Conservation (phyloP, 2,797 vertebrate species). For the Takifugu ocellatus region DNA sequence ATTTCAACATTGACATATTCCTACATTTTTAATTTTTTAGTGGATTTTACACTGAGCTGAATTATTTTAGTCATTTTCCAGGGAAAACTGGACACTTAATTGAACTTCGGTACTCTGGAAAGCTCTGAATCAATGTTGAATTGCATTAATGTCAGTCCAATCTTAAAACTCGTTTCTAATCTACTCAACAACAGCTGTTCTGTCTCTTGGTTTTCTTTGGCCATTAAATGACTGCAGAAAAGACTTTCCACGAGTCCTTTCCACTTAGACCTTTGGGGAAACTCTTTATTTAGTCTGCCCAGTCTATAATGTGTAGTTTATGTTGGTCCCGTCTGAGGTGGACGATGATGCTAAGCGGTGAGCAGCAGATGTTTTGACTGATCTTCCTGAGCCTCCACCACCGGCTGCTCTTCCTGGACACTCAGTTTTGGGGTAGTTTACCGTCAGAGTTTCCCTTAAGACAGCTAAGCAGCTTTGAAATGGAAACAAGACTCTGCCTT, state of each 20-base stretch:
- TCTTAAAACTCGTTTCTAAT: slow-evolving; percentile 54
- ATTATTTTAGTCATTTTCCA: slow-evolving; percentile 53
- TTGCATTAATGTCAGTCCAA: slow-evolving; percentile 44
- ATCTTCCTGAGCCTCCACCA: slow-evolving; percentile 39
- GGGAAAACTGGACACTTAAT: slow-evolving; percentile 50
- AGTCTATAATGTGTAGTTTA: slow-evolving; percentile 39
- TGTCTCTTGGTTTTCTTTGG: slow-evolving; percentile 42
- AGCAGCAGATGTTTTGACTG: slow-evolving; percentile 54
- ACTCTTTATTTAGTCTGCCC: slow-evolving; percentile 54
- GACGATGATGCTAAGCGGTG: slow-evolving; percentile 39
- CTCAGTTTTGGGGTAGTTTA: slow-evolving; percentile 52
- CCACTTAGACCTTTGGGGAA: slow-evolving; percentile 44
- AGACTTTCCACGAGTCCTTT: slow-evolving; percentile 46
- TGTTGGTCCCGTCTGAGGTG: slow-evolving; percentile 43
- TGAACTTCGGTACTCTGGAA: slow-evolving; percentile 40
- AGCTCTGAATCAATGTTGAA: slow-evolving; percentile 44
- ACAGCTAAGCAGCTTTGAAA: slow-evolving; percentile 69
- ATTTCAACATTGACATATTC: too few species aligned
- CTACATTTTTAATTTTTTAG: slow-evolving; percentile 40
- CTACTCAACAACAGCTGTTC: slow-evolving; percentile 42
- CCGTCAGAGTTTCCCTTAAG: slow-evolving; percentile 57
- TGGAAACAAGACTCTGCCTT: slow-evolving; percentile 66
- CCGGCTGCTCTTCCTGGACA: slow-evolving; percentile 46
- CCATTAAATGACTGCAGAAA: slow-evolving; percentile 43
- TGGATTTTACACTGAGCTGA: slow-evolving; percentile 53